phyloP scores from a whole-genome alignment of 1,140 invertebrate genomes.

The Euwallacea similis region DNA sequence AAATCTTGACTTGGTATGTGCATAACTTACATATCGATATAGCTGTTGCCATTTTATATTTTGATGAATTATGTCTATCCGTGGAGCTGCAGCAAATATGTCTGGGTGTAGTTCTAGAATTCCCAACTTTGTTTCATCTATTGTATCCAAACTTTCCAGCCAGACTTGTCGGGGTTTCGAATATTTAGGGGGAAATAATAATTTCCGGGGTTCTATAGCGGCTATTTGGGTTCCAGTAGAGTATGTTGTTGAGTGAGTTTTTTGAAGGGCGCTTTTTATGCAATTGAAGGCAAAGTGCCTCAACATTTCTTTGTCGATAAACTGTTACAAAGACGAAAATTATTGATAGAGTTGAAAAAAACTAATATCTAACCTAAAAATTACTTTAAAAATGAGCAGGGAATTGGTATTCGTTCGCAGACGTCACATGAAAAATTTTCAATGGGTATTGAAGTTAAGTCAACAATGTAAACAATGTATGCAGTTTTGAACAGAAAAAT shows the following conservation, averaged over 20 bases:
- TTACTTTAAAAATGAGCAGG: too few relatives aligned
- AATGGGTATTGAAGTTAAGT: too few relatives aligned
- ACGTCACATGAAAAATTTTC: too few relatives aligned
- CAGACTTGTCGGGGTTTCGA: slow-evolving; percentile 78
- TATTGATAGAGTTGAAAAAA: too few relatives aligned
- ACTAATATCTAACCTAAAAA: too few relatives aligned
- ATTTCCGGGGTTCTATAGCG: slow-evolving; percentile 16
- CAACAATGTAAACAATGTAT: too few relatives aligned
- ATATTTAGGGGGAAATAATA: slow-evolving; percentile 54
- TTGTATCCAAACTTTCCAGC: slow-evolving; percentile 85
- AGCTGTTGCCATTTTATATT: slow-evolving; percentile 89
- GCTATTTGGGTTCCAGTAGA: neutral
- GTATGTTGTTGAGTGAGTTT: neutral
- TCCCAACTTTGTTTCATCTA: slow-evolving; percentile 79
- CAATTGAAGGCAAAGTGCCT: too few relatives aligned
- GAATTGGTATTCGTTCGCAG: too few relatives aligned
- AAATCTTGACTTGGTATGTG: slow-evolving; percentile 71
- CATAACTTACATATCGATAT: slow-evolving; percentile 79
- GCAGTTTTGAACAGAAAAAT: too few relatives aligned
- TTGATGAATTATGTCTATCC: slow-evolving; percentile 85
- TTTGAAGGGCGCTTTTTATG: neutral
- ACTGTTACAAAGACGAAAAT: too few relatives aligned
- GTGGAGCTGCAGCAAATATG: slow-evolving; percentile 79
- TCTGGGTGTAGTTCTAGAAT: slow-evolving; percentile 87
- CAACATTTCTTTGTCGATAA: too few relatives aligned